phyloP scores from a whole-genome alignment of 2,888 invertebrate genomes.

The Charanyca ferruginea region DNA sequence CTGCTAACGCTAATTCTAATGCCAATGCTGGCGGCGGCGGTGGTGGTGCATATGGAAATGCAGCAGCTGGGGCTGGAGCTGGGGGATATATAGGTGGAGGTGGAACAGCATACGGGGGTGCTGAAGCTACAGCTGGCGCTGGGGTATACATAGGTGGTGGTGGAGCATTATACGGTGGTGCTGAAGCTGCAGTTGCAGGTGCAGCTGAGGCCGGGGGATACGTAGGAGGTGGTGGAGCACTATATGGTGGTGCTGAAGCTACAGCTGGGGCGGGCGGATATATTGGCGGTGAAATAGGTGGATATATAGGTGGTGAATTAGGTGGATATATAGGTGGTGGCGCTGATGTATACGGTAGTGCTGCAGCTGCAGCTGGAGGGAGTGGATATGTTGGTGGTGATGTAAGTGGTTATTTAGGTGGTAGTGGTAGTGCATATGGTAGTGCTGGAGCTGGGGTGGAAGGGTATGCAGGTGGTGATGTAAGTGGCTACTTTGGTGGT shows the following conservation, averaged over 20 bases:
- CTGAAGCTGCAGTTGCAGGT: not conserved
- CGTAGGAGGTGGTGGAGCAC: not conserved
- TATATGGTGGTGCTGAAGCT: slow-evolving; percentile 4
- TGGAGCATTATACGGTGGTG: too few species aligned
- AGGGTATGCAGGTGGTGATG: not conserved
- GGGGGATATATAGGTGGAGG: not conserved
- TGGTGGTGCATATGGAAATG: not conserved
- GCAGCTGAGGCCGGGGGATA: not conserved
- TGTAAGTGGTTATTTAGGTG: not conserved
- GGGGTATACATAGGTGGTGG: slow-evolving; percentile 5
- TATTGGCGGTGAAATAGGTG: not conserved
- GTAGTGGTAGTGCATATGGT: not conserved
- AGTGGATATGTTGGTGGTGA: not conserved
- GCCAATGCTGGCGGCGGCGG: not conserved
- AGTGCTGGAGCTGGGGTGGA: too few species aligned
- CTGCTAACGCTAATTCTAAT: not conserved
- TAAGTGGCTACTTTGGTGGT: not conserved
- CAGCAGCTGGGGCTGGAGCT: not conserved
- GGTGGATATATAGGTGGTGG: not conserved
- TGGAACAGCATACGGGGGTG: not conserved
- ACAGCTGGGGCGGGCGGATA: slow-evolving; percentile 2
- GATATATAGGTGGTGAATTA: not conserved
- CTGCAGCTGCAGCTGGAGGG: not conserved
- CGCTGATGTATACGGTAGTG: not conserved
- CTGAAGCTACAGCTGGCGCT: not conserved